These are phyloP conservation scores for Botia almorhae DNA, from an alignment of 2,797 vertebrate species.

Conservation along the genomic window DNA sequence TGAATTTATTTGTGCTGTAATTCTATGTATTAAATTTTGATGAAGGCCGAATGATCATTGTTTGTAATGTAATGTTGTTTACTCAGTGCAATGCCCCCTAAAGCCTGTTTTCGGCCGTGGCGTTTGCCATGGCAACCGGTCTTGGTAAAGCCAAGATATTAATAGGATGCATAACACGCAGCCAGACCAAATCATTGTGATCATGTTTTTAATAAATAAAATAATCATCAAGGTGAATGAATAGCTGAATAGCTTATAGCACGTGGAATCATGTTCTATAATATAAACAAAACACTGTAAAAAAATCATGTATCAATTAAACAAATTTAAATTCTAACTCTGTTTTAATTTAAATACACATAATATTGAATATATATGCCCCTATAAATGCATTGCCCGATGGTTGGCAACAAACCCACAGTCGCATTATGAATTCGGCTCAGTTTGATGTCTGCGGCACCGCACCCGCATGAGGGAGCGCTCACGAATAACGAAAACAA, in stretches of 20 bases:
- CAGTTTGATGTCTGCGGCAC: conserved; percentile 43
- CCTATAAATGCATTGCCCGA: neutral
- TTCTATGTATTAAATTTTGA: neutral
- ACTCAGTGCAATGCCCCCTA: conserved; percentile 15
- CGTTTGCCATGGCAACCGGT: conserved; percentile 47
- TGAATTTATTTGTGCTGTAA: neutral
- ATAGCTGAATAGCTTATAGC: too few species aligned
- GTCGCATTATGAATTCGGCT: neutral
- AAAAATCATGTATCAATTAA: neutral
- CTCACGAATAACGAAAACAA: conserved; percentile 33
- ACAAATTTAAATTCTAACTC: neutral
- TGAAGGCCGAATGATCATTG: neutral
- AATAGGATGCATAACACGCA: conserved; percentile 20
- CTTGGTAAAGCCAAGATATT: conserved; percentile 3
- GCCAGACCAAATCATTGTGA: neutral
- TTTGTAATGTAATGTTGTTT: conserved; percentile 30
- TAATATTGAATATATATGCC: neutral
- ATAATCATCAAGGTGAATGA: neutral
- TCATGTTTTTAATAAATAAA: neutral
- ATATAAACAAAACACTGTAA: neutral
- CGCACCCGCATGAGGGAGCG: conserved; percentile 36
- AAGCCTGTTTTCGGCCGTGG: conserved; percentile 8
- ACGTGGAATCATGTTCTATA: neutral
- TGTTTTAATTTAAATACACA: neutral
- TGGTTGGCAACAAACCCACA: neutral